Base-by-base conservation (phyloP, 2,797 vertebrate species). In the Sebastes dallii region DNA sequence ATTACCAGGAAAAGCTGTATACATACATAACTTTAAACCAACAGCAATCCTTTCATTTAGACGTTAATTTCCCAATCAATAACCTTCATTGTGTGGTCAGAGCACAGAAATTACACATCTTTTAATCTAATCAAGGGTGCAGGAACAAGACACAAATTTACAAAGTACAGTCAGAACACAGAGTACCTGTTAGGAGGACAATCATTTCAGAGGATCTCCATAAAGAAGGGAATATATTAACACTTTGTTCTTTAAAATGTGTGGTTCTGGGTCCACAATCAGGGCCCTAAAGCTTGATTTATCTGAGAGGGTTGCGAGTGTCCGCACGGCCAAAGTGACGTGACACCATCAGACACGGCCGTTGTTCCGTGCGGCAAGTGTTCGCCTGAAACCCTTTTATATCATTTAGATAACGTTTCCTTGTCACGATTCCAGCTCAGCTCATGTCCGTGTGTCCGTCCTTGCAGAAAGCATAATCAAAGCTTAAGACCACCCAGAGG, bases 291-390 rank as follows among this genome's bases (percentile, higher is more conserved):
- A 2, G 22, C 42, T 46, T 46, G 42, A 46, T 46, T 46, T 46
- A 46, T 46, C 42, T 39, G 39, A 8, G 42, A 46, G 42, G 42
- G 16, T 46, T 18, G 42, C 42, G 7, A 18, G 42, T 46, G 14
- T 18, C 0, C 42, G 14, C 0, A 16, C 14, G 6, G 39, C 39
- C 14, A 42, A 42, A 46, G 42, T 46, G 42, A 46, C 14, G 42
- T 46, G 42, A 46, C 42, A 46, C 42, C 42, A 46, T 46, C 14
- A 46, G 42, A 46, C 42, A 46, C 14, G 42, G 42, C 14, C 42
- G 16, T 0, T 0, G 16, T 46, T 46, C 14, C 0, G 7, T 46
- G 0, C 16, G 1, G 0, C 42, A 46, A 16, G 42, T 46, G 16
- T 46, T 46, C 7, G 0, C 42, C 42, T 46, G 16, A 46, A 18